Evolutionary conservation across 2,888 invertebrate genomes (phyloP), one percentile per base, ranked within the genome.

Genomic region (Limenitis camilla): DNA sequence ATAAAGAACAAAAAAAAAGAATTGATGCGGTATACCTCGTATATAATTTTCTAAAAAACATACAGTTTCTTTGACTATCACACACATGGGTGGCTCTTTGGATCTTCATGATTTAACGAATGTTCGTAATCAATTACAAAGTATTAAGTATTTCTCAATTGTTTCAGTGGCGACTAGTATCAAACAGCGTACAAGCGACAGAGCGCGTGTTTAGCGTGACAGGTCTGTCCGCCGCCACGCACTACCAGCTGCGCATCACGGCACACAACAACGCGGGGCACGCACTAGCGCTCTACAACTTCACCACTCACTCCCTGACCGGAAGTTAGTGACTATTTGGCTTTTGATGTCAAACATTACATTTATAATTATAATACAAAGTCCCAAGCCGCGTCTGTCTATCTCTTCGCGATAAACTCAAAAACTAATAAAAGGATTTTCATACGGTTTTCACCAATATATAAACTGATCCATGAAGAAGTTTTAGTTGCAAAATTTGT

Each of bases 261-360:
- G 95, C 96, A 0, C 93, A 94, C 74, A 96, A 96, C 78, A 95
- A 95, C 76, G 96, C 96, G 0, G 96, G 96, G 0, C 93, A 93
- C 58, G 94, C 94, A 1, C 90, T 92, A 42, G 94, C 94, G 0
- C 85, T 94, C 8, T 96, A 95, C 72, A 95, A 95, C 81, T 94
- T 95, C 73, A 94, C 94, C 30, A 96, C 96, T 1, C 90, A 94
- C 57, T 92, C 93, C 5, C 91, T 67, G 94, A 94, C 75, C 91
- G 95, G 92, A 77, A 89, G 89, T 85, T 7, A 10, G 6, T 5
- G 5, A 19, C 4, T 5, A 6, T 27, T 9, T 2, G 3, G 6
- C 5, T 27, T 39, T 9, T 39, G n/a, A 10, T 39, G 8, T 9
- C 4, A 39, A 27, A 5, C 19, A 6, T 40, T 27, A 28, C 8